phyloP scores from a whole-genome alignment of 2,888 invertebrate genomes.

The Dasysyrphus tricinctus region DNA sequence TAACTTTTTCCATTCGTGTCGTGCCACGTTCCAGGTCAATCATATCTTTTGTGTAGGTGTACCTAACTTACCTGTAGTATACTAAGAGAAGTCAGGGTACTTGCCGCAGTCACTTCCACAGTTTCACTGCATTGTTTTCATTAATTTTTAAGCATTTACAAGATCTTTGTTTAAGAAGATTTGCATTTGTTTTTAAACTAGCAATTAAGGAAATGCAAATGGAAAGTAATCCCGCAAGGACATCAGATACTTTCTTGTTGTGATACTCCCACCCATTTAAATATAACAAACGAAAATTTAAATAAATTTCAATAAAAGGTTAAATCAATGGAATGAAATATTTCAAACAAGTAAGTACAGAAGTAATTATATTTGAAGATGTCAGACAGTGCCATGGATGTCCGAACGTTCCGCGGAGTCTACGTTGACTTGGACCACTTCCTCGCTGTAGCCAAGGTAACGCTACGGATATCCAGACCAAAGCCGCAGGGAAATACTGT shows the following conservation, averaged over 20 bases:
- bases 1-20: slow-evolving; percentile 40
- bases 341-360: neutral
- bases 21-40: slow-evolving; percentile 27
- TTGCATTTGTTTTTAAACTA: slow-evolving; percentile 11
- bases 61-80: neutral
- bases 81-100: neutral
- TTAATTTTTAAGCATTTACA: slow-evolving; percentile 6
- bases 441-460: no score
- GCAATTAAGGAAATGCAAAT: slow-evolving; percentile 13
- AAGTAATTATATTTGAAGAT: neutral
- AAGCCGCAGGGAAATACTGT: no score
- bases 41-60: neutral
- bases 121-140: neutral
- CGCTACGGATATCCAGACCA: no score
- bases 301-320: neutral
- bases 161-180: neutral
- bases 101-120: slow-evolving; percentile 6
- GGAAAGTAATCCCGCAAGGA: neutral
- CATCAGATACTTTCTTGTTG: neutral
- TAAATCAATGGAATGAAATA: neutral
- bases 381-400: neutral
- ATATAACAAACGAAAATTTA: neutral
- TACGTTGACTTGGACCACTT: no score
- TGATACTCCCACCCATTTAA: neutral
- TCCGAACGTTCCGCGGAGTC: no score